Evolutionary conservation across 2,797 vertebrate genomes (phyloP).

Genomic region (Salmo trutta): DNA sequence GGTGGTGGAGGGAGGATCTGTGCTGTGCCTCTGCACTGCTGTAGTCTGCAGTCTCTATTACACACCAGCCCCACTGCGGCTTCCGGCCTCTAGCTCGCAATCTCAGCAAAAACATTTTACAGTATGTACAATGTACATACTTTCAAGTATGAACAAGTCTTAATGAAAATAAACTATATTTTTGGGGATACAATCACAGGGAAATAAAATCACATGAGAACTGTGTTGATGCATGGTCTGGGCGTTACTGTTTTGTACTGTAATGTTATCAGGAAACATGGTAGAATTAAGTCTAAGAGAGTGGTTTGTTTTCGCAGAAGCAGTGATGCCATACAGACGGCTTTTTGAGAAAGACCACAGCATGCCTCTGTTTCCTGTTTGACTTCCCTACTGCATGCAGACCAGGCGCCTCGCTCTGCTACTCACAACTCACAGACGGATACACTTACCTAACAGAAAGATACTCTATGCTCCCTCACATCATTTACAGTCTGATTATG

Average conservation of each 20-base stretch:
- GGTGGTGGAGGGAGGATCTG: not conserved
- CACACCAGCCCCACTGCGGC: conserved; percentile 14
- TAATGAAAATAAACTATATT: too few relatives aligned
- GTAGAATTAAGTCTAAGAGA: not conserved
- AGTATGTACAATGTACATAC: too few relatives aligned
- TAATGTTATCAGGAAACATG: not conserved
- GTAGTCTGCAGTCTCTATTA: too few relatives aligned
- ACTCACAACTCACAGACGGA: not conserved
- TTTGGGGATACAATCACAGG: not conserved
- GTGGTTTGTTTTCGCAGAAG: conserved; percentile 2
- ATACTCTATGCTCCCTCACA: not conserved
- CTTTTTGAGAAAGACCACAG: conserved; percentile 23
- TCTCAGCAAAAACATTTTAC: not conserved
- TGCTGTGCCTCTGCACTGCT: not conserved
- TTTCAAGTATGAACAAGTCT: not conserved
- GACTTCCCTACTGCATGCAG: conserved; percentile 27
- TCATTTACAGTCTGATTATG: not conserved
- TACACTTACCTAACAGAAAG: not conserved
- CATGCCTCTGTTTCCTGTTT: conserved; percentile 41
- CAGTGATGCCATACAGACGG: not conserved
- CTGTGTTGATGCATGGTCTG: not conserved
- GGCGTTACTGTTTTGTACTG: not conserved
- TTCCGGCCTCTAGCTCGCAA: not conserved
- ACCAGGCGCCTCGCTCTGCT: not conserved
- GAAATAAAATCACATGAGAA: not conserved